These are phyloP conservation scores for Zosterops hypoxanthus DNA, from an alignment of 2,113 vertebrate species.

Conservation along the genomic window DNA sequence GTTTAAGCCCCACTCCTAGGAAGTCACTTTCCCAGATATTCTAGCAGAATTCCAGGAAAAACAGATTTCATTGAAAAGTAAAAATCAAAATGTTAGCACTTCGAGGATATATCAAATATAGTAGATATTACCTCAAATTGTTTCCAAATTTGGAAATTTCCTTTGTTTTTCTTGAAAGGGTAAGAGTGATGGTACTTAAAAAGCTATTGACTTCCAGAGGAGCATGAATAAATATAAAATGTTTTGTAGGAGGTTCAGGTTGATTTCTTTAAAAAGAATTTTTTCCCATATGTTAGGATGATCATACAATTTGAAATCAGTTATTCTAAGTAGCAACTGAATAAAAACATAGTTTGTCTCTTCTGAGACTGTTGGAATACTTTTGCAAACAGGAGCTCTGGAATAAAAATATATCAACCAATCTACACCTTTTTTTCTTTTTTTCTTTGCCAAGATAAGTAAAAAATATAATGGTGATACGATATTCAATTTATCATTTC, in stretches of 20 bases:
- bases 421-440: background rate
- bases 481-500: background rate
- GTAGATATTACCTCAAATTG: background rate
- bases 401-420: background rate
- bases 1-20: background rate
- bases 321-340: background rate
- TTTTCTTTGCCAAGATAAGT: background rate
- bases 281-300: background rate
- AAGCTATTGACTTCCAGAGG: background rate
- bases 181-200: background rate
- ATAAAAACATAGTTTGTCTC: background rate
- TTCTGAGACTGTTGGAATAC: background rate
- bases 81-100: background rate
- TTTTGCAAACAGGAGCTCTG: background rate
- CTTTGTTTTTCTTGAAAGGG: background rate
- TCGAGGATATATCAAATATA: background rate
- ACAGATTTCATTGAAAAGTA: background rate
- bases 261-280: background rate
- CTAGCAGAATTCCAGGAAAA: background rate
- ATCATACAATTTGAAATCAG: background rate
- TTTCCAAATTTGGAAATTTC: background rate
- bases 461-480: background rate
- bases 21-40: background rate
- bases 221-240: background rate
- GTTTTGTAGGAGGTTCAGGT: background rate